These are phyloP conservation scores for Busseola fusca DNA, from an alignment of 2,888 invertebrate species.

Conservation along the genomic window DNA sequence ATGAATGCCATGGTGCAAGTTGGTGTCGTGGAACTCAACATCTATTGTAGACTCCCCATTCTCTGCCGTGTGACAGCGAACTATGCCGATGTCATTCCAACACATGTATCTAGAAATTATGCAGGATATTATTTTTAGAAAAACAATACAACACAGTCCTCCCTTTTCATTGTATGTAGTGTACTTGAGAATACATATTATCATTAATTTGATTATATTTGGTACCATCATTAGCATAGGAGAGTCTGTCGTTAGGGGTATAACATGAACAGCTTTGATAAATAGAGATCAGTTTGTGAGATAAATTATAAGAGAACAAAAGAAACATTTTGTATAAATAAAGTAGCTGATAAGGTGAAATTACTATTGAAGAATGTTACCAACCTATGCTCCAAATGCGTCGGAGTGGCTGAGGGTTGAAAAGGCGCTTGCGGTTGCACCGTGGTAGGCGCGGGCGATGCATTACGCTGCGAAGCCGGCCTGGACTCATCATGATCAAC, in stretches of 20 bases:
- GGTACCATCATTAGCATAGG: not conserved
- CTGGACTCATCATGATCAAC: slow-evolving; percentile 71
- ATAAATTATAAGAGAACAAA: not conserved
- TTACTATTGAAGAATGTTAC: not conserved
- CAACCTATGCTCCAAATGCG: slow-evolving; percentile 93
- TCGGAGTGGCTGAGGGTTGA: slow-evolving; percentile 96
- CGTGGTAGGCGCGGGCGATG: slow-evolving; percentile 74
- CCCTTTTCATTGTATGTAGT: not conserved
- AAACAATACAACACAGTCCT: not conserved
- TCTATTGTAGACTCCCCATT: slow-evolving; percentile 94
- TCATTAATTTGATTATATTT: not conserved
- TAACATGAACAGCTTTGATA: not conserved
- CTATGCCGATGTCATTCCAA: slow-evolving; percentile 98
- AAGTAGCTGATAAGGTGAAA: not conserved
- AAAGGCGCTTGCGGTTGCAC: slow-evolving; percentile 94
- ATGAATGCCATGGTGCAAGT: slow-evolving; percentile 96
- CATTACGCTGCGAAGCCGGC: slow-evolving; percentile 69
- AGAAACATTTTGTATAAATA: not conserved
- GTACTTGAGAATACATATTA: not conserved
- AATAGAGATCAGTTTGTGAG: not conserved
- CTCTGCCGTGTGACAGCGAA: slow-evolving; percentile 93
- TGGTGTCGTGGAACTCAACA: slow-evolving; percentile 98
- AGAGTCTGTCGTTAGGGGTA: too few species aligned
- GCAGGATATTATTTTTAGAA: not conserved
- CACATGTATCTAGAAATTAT: slow-evolving; percentile 90